Evolutionary conservation across 2,797 vertebrate genomes (phyloP).

Genomic region (Muraenolepis orangiensis): DNA sequence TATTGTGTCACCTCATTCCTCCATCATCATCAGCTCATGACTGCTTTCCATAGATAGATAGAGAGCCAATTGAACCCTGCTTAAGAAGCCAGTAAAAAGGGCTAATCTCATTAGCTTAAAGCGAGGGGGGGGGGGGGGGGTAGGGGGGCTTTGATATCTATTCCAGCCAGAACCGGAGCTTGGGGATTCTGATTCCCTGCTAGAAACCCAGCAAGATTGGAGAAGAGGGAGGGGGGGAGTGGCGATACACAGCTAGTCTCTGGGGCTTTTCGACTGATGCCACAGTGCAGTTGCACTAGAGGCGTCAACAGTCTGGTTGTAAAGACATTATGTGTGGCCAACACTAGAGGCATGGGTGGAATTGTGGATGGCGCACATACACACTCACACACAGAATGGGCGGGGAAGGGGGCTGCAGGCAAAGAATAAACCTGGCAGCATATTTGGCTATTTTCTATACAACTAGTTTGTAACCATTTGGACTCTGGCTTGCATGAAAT

Average conservation of each 20-base stretch:
- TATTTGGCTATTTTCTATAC: not conserved
- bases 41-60: conserved; percentile 76
- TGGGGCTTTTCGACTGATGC: conserved; percentile 36
- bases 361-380: conserved; percentile 47
- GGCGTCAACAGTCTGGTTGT: conserved; percentile 69
- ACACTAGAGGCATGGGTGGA: conserved; percentile 50
- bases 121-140: conserved; percentile 42
- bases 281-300: conserved; percentile 57
- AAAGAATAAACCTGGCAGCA: not conserved
- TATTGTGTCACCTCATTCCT: conserved; percentile 56
- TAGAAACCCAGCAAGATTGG: conserved; percentile 61
- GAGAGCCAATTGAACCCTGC: conserved; percentile 61
- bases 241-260: conserved; percentile 51
- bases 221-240: not conserved
- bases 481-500: not conserved
- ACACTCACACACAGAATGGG: conserved; percentile 4
- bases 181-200: conserved; percentile 57
- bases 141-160: conserved; percentile 58
- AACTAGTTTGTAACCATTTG: not conserved
- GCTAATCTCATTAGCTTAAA: conserved; percentile 76
- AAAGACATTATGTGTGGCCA: conserved; percentile 73
- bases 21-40: conserved; percentile 59
- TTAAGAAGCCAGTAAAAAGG: conserved; percentile 66
- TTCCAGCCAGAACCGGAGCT: conserved; percentile 62
- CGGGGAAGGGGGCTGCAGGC: conserved; percentile 10